Percentiles rank a stretch among this genome's conserved stretches.
Evolutionary conservation across 2,113 vertebrate genomes (phyloP).

Genomic region (Mugil cephalus): DNA sequence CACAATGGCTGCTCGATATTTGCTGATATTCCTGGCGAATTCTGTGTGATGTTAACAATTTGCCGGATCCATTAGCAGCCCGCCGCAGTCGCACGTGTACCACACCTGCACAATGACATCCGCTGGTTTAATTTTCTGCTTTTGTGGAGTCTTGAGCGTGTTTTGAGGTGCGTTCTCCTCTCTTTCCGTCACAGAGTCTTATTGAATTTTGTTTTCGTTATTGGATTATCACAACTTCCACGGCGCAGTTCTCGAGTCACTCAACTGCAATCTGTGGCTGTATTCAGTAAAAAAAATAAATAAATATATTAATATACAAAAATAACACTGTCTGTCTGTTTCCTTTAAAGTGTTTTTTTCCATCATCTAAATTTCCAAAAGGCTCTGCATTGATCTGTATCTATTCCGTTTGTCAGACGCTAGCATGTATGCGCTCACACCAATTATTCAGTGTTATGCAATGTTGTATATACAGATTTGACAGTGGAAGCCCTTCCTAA

Average conservation of each 20-base stretch:
- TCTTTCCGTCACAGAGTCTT: slow-evolving; percentile 3
- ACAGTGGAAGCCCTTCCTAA: slow-evolving; percentile 31
- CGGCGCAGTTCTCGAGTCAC: slow-evolving; percentile 7
- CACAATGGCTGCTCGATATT: slow-evolving; percentile 17
- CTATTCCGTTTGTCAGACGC: slow-evolving; percentile 4
- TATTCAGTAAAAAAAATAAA: slow-evolving; percentile 15
- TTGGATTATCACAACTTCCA: slow-evolving; percentile 9
- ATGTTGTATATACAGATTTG: slow-evolving; percentile 30
- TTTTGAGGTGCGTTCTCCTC: slow-evolving; percentile 25
- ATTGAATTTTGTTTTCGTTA: slow-evolving; percentile 12
- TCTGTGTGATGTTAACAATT: slow-evolving; percentile 23
- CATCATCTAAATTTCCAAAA: slow-evolving; percentile 13
- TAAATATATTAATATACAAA: slow-evolving; percentile 26
- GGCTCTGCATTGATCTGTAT: slow-evolving; percentile 5
- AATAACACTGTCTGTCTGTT: slow-evolving; percentile 3
- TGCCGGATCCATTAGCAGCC: slow-evolving; percentile 28
- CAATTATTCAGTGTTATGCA: slow-evolving; percentile 36
- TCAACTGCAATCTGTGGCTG: slow-evolving; percentile 31
- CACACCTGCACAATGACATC: slow-evolving; percentile 25
- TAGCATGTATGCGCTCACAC: neutral
- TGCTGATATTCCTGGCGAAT: slow-evolving; percentile 38
- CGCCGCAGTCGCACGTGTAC: slow-evolving; percentile 18
- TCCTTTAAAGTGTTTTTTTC: slow-evolving; percentile 18
- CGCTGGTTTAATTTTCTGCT: slow-evolving; percentile 36
- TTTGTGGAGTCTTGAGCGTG: slow-evolving; percentile 21